These are phyloP conservation scores for Upupa epops DNA, from an alignment of 2,113 vertebrate species.

Conservation along the genomic window DNA sequence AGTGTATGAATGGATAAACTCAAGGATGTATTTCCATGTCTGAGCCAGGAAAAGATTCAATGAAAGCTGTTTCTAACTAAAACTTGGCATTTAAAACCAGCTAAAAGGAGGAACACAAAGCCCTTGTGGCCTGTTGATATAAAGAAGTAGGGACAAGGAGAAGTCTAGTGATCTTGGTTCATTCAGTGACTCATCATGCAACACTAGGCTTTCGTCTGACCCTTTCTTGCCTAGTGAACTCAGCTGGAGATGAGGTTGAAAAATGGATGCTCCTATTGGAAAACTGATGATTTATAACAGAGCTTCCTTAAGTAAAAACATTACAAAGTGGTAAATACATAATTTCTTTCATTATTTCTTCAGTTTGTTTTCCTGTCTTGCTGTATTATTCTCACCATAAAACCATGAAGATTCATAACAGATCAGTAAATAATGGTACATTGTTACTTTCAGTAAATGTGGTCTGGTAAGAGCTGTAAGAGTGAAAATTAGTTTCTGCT, in stretches of 20 bases:
- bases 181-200: slow-evolving; percentile 62
- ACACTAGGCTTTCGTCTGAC: slow-evolving; percentile 56
- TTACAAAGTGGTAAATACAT: slow-evolving; percentile 54
- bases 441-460: not conserved
- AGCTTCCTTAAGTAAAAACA: slow-evolving; percentile 55
- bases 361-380: not conserved
- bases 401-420: not conserved
- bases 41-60: slow-evolving; percentile 4
- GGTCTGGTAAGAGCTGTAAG: not conserved
- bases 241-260: slow-evolving; percentile 45
- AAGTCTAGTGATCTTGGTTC: slow-evolving; percentile 44
- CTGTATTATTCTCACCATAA: not conserved
- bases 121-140: slow-evolving; percentile 48
- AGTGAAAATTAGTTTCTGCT: not conserved
- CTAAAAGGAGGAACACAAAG: slow-evolving; percentile 26
- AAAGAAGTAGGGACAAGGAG: slow-evolving; percentile 52
- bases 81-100: slow-evolving; percentile 31
- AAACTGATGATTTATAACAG: slow-evolving; percentile 61
- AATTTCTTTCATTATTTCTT: slow-evolving; percentile 28
- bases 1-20: not conserved
- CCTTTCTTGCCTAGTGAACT: slow-evolving; percentile 56
- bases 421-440: not conserved
- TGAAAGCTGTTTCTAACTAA: not conserved
- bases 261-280: slow-evolving; percentile 43
- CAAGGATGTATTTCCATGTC: not conserved